These are phyloP conservation scores for Allacma fusca DNA, from an alignment of 2,888 invertebrate species.

Conservation along the genomic window DNA sequence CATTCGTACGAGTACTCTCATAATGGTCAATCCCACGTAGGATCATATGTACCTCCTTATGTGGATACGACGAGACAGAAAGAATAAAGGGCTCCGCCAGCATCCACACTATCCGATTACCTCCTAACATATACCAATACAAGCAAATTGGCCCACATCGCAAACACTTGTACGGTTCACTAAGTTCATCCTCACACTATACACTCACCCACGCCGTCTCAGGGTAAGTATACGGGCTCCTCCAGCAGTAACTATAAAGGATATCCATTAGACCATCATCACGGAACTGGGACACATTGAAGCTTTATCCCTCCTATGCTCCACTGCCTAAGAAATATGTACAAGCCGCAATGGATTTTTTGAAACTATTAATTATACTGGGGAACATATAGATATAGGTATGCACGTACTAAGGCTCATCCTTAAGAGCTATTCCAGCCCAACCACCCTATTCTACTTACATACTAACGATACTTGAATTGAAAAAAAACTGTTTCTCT, in stretches of 20 bases:
- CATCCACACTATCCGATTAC: slow-evolving; percentile 2
- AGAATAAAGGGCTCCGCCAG: neutral
- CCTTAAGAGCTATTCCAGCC: no score
- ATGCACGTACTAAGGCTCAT: no score
- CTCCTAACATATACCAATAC: neutral
- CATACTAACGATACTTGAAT: no score
- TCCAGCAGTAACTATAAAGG: no score
- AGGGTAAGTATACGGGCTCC: neutral
- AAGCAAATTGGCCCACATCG: slow-evolving; percentile 28
- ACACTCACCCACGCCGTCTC: neutral
- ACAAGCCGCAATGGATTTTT: neutral
- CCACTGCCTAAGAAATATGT: neutral
- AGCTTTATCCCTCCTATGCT: neutral
- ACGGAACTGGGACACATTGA: neutral
- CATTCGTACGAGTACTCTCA: neutral
- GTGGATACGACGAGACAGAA: neutral
- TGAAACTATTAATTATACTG: no score
- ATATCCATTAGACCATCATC: neutral
- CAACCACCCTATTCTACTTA: no score
- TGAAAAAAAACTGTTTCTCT: no score
- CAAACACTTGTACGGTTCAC: slow-evolving; percentile 4
- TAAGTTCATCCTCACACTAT: neutral
- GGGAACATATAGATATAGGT: no score
- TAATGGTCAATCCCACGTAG: neutral
- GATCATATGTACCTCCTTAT: neutral